A percentile compares a stretch with the other conserved stretches of the same genome.
These are phyloP conservation scores for Euplexia lucipara DNA, from an alignment of 2,888 invertebrate genomes.

Conservation along the genomic window DNA sequence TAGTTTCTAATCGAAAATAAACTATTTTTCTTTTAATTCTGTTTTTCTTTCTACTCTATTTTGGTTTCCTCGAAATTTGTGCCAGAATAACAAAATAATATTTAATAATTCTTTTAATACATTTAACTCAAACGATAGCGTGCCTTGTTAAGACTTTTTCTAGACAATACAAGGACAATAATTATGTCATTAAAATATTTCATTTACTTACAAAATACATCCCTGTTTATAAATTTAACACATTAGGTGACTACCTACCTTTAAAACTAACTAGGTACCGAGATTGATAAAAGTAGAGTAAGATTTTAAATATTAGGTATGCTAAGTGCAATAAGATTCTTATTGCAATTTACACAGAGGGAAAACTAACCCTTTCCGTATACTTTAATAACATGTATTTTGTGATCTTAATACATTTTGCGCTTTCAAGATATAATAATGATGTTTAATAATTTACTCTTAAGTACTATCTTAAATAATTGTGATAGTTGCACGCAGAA, in stretches of 20 bases:
- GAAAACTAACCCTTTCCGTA: slow-evolving; percentile 1
- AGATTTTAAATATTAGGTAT: slow-evolving; percentile 11
- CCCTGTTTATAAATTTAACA: slow-evolving; percentile 51
- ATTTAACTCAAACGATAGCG: neutral
- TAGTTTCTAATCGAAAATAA: neutral
- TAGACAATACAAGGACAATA: slow-evolving; percentile 11
- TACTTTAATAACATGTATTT: slow-evolving; percentile 6
- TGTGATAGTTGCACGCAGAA: slow-evolving; percentile 15
- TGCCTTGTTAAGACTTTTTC: neutral
- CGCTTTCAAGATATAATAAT: slow-evolving; percentile 4
- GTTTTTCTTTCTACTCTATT: too few species aligned
- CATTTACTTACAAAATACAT: slow-evolving; percentile 43
- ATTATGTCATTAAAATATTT: slow-evolving; percentile 20
- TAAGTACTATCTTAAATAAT: slow-evolving; percentile 14
- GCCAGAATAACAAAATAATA: slow-evolving; percentile 1
- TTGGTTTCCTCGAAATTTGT: neutral
- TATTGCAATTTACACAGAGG: slow-evolving; percentile 6
- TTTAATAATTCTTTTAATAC: neutral
- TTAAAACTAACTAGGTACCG: slow-evolving; percentile 1
- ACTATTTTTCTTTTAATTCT: too few species aligned
- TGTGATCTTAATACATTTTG: slow-evolving; percentile 13
- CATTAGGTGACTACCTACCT: slow-evolving; percentile 19
- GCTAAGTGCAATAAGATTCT: neutral
- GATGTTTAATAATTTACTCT: slow-evolving; percentile 25
- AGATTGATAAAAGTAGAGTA: slow-evolving; percentile 14